Conservation (phyloP, 2,888 invertebrate genomes). For the Drosophila testacea region DNA sequence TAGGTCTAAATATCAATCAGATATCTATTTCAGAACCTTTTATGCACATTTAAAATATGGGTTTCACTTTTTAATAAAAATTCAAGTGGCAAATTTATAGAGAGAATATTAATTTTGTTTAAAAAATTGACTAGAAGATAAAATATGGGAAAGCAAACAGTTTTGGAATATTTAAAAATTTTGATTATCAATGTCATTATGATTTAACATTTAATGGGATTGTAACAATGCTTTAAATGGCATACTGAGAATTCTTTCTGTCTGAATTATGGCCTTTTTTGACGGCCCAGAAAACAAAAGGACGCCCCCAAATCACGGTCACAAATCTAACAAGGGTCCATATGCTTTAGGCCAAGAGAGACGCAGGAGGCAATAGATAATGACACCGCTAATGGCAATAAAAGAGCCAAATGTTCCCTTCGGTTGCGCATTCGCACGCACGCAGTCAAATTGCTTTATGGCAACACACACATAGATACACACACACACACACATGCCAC, state of each 20-base stretch:
- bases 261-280: conserved; percentile 10
- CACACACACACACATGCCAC: background rate
- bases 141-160: too few relatives aligned
- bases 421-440: conserved; percentile 41
- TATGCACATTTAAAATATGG: too few relatives aligned
- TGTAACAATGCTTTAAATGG: conserved; percentile 11
- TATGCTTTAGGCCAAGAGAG: conserved; percentile 1
- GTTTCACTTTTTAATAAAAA: too few relatives aligned
- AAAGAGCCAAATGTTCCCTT: conserved; percentile 41
- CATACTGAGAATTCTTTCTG: conserved; percentile 9
- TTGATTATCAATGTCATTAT: conserved; percentile 2
- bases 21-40: too few relatives aligned
- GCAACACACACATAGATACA: conserved; percentile 13
- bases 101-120: too few relatives aligned
- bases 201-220: conserved; percentile 6
- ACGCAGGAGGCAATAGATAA: conserved; percentile 46
- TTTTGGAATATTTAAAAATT: background rate
- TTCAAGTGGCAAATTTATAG: too few relatives aligned
- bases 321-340: conserved; percentile 15
- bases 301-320: conserved; percentile 33
- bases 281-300: conserved; percentile 16
- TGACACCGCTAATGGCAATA: conserved; percentile 60
- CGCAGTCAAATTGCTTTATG: conserved; percentile 55
- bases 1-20: too few relatives aligned
- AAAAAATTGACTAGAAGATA: too few relatives aligned